Percentiles rank a stretch among this genome's conserved stretches.
Conservation (phyloP, 2,797 vertebrate genomes). For the Platalea minor region DNA sequence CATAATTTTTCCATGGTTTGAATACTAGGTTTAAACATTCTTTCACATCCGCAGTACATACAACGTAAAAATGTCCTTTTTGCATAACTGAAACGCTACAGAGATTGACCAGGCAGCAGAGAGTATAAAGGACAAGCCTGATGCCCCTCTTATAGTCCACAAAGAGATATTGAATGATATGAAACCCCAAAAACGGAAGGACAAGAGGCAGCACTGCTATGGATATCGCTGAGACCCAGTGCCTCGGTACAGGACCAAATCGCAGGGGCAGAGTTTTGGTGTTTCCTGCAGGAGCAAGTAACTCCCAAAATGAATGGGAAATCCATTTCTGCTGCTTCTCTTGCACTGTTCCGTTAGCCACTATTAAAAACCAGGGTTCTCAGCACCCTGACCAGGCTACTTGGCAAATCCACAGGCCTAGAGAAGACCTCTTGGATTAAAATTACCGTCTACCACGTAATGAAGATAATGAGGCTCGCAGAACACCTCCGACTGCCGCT, state of each 20-base stretch:
- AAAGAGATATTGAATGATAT: neutral
- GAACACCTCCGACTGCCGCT: neutral
- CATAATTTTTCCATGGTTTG: neutral
- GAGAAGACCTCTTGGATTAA: neutral
- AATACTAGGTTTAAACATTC: neutral
- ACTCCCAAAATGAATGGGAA: neutral
- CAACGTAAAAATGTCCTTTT: neutral
- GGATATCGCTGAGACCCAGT: fast-evolving
- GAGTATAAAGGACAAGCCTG: neutral
- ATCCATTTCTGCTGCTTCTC: neutral
- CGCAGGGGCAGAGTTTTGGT: neutral
- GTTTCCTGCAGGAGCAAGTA: neutral
- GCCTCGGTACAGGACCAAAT: fast-evolving
- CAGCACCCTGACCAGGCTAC: neutral
- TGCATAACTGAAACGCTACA: neutral
- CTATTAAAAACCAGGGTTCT: neutral
- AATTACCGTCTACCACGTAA: neutral
- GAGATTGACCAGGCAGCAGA: neutral
- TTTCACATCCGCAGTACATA: neutral
- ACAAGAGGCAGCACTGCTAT: neutral
- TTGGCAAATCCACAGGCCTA: neutral
- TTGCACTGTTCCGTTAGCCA: neutral
- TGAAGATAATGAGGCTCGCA: neutral
- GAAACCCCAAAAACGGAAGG: neutral
- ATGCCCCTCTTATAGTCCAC: neutral